Percentiles rank a stretch among this genome's conserved stretches.
phyloP scores from a whole-genome alignment of 2,797 vertebrate genomes.

The Arnoldichthys spilopterus region DNA sequence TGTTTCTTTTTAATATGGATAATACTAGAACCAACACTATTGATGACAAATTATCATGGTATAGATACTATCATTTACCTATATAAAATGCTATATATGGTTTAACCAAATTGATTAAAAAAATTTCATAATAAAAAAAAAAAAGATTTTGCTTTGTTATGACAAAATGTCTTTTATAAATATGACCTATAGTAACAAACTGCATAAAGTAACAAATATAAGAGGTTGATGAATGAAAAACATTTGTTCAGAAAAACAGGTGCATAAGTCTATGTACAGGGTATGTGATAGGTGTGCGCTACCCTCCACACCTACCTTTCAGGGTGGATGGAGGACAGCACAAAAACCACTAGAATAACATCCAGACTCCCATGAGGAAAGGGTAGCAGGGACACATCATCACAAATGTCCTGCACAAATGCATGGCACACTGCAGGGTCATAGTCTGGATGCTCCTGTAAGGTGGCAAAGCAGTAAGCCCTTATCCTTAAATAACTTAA shows the following conservation, averaged over 20 bases:
- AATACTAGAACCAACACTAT: constrained; percentile 31
- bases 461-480: constrained; percentile 33
- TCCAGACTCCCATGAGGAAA: constrained; percentile 88
- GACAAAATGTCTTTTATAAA: background rate
- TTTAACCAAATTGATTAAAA: background rate
- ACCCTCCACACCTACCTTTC: constrained; percentile 77
- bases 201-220: too few relatives aligned
- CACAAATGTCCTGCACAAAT: constrained; percentile 89
- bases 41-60: constrained; percentile 22
- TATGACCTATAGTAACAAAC: too few relatives aligned
- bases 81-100: background rate
- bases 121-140: too few relatives aligned
- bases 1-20: constrained; percentile 27
- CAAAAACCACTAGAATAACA: constrained; percentile 88
- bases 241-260: background rate
- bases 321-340: constrained; percentile 91
- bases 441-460: constrained; percentile 84
- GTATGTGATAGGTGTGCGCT: background rate
- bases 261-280: background rate
- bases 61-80: constrained; percentile 5
- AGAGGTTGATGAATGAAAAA: too few relatives aligned
- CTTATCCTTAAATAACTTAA: background rate
- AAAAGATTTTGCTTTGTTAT: background rate
- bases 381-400: constrained; percentile 81
- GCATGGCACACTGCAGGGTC: constrained; percentile 80